Conservation (phyloP, 2,113 vertebrate species). For the human region GRCh38 chr4:41394001-41394500, state of each 20-base stretch:
- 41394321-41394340: conserved; percentile 62
- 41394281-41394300: conserved; percentile 61
- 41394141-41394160: neutral
- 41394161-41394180: conserved; percentile 46
- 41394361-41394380: conserved; percentile 70
- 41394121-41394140: neutral
- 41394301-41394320: conserved; percentile 52
- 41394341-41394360: conserved; percentile 59
- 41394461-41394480: conserved; percentile 58
- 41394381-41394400: conserved; percentile 67
- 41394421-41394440: conserved; percentile 59
- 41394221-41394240: neutral
- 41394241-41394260: conserved; percentile 26
- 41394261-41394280: conserved; percentile 4
- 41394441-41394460: conserved; percentile 63
- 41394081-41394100: neutral
- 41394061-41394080: conserved; percentile 31
- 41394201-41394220: neutral
- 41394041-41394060: conserved; percentile 25
- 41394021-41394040: conserved; percentile 44
- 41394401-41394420: conserved; percentile 73
- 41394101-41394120: neutral
- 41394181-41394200: neutral
- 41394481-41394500: neutral
- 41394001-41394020: neutral